Evolutionary conservation across 2,888 invertebrate species (phyloP).

Genomic region (Cephus spinipes): DNA sequence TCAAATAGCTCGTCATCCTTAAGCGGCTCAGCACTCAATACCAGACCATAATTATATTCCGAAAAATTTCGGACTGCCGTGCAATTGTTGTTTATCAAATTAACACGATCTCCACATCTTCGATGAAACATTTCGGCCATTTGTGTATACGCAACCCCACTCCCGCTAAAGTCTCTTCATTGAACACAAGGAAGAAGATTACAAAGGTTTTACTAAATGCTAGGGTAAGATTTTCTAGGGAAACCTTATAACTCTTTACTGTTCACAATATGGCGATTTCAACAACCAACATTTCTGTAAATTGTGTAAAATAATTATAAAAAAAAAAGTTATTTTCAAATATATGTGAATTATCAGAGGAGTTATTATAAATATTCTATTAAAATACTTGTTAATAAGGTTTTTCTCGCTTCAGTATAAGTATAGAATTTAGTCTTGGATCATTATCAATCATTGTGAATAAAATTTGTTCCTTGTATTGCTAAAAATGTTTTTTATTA

Average conservation of each 20-base stretch:
- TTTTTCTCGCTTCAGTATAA: no score
- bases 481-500: no score
- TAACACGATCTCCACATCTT: conserved; percentile 87
- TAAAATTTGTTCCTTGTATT: no score
- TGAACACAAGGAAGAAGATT: not conserved
- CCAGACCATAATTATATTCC: conserved; percentile 90
- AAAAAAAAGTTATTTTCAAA: no score
- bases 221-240: not conserved
- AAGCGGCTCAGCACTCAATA: conserved; percentile 84
- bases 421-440: no score
- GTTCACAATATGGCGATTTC: not conserved
- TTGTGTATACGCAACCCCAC: conserved; percentile 24
- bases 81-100: conserved; percentile 83
- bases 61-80: conserved; percentile 85
- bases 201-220: not conserved
- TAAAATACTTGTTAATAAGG: no score
- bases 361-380: no score
- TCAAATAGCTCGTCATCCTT: conserved; percentile 86
- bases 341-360: no score
- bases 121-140: conserved; percentile 74
- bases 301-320: no score
- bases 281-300: no score
- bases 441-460: no score
- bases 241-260: not conserved
- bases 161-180: not conserved